Percentiles rank a stretch among this genome's conserved stretches.
Evolutionary conservation across 2,113 vertebrate genomes (phyloP).

Genomic region (Erythrolamprus reginae): DNA sequence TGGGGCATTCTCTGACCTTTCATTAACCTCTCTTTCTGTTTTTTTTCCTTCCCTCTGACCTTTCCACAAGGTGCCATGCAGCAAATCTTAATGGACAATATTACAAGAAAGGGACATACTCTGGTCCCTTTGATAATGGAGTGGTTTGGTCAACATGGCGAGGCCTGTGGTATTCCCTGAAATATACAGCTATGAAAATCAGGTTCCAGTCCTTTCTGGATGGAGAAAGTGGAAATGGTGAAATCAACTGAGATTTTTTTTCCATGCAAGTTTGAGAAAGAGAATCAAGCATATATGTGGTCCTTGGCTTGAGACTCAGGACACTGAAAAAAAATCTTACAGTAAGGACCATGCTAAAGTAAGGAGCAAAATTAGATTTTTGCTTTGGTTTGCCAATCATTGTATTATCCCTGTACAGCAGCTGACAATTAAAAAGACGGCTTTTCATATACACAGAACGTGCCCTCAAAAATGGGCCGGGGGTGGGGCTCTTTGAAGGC

Average conservation of each 20-base stretch:
- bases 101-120: constrained; percentile 78
- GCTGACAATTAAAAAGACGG: not conserved
- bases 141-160: constrained; percentile 84
- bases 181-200: constrained; percentile 83
- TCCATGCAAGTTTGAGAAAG: not conserved
- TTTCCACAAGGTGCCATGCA: constrained; percentile 73
- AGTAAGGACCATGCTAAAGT: not conserved
- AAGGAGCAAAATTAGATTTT: not conserved
- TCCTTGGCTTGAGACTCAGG: not conserved
- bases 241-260: constrained; percentile 36
- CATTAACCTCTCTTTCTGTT: not conserved
- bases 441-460: not conserved
- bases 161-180: constrained; percentile 85
- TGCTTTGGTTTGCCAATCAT: not conserved
- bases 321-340: not conserved
- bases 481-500: no score
- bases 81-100: constrained; percentile 84
- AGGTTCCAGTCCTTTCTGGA: constrained; percentile 73
- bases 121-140: constrained; percentile 72
- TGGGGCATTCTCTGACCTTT: rapidly evolving
- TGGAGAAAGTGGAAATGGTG: constrained; percentile 73
- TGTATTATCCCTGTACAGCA: not conserved
- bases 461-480: not conserved
- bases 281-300: not conserved
- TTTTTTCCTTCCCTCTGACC: not conserved